A percentile compares a stretch with the other conserved stretches of the same genome.
Conservation (phyloP, 2,113 vertebrate species). For the Macrotis lagotis region DNA sequence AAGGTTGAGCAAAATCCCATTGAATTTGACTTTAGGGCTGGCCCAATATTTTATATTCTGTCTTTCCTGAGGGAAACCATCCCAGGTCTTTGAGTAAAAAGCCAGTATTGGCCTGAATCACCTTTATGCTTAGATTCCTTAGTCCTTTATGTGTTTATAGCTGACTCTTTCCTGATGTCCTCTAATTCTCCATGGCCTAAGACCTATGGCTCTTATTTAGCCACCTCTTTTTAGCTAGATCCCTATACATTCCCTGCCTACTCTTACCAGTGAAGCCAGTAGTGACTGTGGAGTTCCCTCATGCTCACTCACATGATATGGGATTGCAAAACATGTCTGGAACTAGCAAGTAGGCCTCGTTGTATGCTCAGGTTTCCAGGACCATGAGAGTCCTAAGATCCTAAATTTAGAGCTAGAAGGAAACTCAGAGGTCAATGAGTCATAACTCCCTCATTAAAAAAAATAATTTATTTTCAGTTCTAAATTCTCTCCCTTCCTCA, state of each 20-base stretch:
- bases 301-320: background rate
- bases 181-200: background rate
- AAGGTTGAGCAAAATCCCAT: background rate
- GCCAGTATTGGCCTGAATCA: background rate
- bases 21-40: background rate
- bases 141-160: background rate
- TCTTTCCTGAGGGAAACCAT: background rate
- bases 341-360: background rate
- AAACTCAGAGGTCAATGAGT: too few relatives aligned
- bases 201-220: background rate
- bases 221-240: background rate
- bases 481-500: too few relatives aligned
- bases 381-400: background rate
- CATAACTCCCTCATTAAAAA: too few relatives aligned
- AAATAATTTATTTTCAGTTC: too few relatives aligned
- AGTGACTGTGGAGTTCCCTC: background rate
- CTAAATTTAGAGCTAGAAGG: too few relatives aligned
- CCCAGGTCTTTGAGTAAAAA: background rate
- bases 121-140: background rate
- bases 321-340: background rate
- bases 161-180: background rate
- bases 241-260: background rate
- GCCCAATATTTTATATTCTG: background rate
- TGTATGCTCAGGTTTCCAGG: background rate
- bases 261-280: background rate